A percentile compares a stretch with the other conserved stretches of the same genome.
These are phyloP conservation scores for Heliothis peltigera DNA, from an alignment of 2,888 invertebrate genomes.

Conservation along the genomic window DNA sequence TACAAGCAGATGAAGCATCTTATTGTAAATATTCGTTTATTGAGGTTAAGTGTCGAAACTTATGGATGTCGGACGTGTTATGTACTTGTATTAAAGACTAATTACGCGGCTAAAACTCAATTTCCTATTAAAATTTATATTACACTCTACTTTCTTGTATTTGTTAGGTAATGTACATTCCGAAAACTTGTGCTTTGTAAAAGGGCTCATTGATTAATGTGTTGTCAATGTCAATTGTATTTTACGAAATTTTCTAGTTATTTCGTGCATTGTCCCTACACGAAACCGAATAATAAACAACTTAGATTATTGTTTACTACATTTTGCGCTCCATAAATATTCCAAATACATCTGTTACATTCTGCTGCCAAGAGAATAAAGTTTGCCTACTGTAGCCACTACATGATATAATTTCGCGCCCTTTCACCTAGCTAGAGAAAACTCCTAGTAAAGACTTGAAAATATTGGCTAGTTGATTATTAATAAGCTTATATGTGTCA, in stretches of 20 bases:
- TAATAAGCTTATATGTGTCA: constrained; percentile 32
- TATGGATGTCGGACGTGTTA: constrained; percentile 72
- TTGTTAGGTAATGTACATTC: constrained; percentile 55
- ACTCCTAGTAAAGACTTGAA: constrained; percentile 22
- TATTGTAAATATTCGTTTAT: constrained; percentile 77
- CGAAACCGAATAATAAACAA: background rate
- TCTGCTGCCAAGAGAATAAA: constrained; percentile 55
- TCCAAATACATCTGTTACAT: constrained; percentile 12
- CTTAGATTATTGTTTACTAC: constrained; percentile 5
- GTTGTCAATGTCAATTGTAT: constrained; percentile 78
- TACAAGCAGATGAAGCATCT: constrained; percentile 59
- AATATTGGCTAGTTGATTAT: constrained; percentile 3
- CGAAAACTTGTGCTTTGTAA: constrained; percentile 57
- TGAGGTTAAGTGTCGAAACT: constrained; percentile 88
- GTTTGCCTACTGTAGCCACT: constrained; percentile 57
- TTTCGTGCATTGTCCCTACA: constrained; percentile 10
- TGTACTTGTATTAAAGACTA: constrained; percentile 57
- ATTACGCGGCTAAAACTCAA: constrained; percentile 42
- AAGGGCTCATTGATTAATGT: constrained; percentile 76
- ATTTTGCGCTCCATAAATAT: constrained; percentile 7
- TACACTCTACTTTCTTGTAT: constrained; percentile 19
- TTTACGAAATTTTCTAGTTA: constrained; percentile 40
- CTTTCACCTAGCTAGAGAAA: constrained; percentile 79
- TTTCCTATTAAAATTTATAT: constrained; percentile 16
- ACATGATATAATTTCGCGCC: constrained; percentile 86